A percentile compares a stretch with the other conserved stretches of the same genome.
These are phyloP conservation scores for Galagoides demidoff DNA, from an alignment of 2,797 vertebrate genomes.

Conservation along the genomic window DNA sequence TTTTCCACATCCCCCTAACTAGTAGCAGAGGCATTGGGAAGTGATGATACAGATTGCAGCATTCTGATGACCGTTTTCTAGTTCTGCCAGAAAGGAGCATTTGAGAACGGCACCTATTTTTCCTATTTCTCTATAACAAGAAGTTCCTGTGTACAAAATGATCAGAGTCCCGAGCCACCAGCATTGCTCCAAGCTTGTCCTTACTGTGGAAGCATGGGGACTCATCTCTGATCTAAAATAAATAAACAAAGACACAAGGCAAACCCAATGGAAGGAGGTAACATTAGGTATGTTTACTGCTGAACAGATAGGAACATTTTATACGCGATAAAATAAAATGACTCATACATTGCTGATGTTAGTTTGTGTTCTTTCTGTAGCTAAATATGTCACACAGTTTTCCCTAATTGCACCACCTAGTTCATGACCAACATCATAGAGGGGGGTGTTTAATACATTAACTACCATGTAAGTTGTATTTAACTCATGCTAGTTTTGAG, in stretches of 20 bases:
- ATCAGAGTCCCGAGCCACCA: background rate
- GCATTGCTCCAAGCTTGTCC: background rate
- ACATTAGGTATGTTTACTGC: background rate
- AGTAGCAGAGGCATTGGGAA: background rate
- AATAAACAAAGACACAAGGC: background rate
- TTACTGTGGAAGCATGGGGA: background rate
- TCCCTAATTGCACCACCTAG: background rate
- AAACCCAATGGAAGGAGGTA: background rate
- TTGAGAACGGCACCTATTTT: background rate
- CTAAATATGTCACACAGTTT: slow-evolving; percentile 44
- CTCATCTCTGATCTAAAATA: background rate
- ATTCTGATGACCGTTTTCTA: background rate
- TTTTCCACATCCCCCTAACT: background rate
- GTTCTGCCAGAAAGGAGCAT: background rate
- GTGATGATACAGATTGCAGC: background rate
- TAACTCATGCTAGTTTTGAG: too few relatives aligned
- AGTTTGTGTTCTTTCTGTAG: background rate
- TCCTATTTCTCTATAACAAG: background rate
- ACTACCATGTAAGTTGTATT: too few relatives aligned
- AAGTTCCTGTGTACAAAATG: background rate
- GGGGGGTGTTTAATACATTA: background rate
- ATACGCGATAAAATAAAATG: background rate
- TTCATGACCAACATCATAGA: background rate
- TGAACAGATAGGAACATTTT: background rate
- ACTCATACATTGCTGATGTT: background rate